phyloP scores from a whole-genome alignment of 2,113 vertebrate species.

The Argyrosomus japonicus region DNA sequence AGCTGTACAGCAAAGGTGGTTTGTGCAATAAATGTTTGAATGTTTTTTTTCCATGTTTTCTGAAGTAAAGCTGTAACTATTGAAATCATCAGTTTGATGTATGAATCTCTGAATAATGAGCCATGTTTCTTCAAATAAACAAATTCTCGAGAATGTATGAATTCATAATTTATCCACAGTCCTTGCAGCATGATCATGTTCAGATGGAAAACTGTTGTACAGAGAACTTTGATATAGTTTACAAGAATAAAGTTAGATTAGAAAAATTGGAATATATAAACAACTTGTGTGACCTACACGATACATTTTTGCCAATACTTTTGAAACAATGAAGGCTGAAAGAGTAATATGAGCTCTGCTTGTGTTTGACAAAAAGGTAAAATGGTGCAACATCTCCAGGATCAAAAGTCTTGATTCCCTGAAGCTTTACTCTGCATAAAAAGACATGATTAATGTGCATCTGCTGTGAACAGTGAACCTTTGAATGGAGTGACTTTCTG shows the following conservation, averaged over 20 bases:
- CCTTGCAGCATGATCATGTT: neutral
- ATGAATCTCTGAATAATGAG: neutral
- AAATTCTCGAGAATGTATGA: neutral
- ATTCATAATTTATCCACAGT: neutral
- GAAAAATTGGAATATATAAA: neutral
- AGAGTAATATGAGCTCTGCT: neutral
- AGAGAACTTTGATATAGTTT: neutral
- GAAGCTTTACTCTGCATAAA: neutral
- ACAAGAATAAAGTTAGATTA: neutral
- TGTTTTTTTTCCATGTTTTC: neutral
- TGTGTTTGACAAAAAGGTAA: neutral
- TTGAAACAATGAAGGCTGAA: neutral
- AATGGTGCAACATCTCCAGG: neutral
- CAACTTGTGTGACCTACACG: neutral
- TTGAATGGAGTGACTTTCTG: neutral
- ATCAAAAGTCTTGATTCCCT: neutral
- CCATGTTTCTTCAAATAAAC: neutral
- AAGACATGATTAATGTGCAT: neutral
- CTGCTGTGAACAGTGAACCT: neutral
- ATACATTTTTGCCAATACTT: neutral
- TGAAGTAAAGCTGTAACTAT: conserved; percentile 18
- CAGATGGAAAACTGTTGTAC: neutral
- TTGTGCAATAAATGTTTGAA: conserved; percentile 35
- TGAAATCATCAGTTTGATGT: neutral
- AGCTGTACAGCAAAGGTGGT: neutral